Base-by-base conservation (phyloP, 1,140 invertebrate genomes). In the Megalonaias nervosa region DNA sequence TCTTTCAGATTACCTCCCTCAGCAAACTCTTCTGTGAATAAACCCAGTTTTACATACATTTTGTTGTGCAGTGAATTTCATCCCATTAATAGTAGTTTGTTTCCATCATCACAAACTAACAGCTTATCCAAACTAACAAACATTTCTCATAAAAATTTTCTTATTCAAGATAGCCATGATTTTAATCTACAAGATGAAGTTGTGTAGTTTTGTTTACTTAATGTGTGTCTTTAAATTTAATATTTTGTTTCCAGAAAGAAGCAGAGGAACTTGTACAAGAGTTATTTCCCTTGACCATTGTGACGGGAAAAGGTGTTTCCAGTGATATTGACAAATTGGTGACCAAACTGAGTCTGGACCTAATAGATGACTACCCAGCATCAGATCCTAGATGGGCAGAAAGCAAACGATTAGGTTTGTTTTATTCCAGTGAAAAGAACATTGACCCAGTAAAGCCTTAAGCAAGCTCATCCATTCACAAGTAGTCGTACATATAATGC, bases 281-380 rank as follows among this genome's bases (percentile, higher is more conserved):
- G 82, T 88, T 96, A 55, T 95, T 96, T 88, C 94, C 94, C 17
- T 60, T 90, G 14, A 91, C 66, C 23, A 81, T 89, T 21, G 92
- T 93, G 72, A 91, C 93, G 59, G 93, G 94, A 88, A 90, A 92
- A 17, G 76, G 77, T 65, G 60, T 21, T 16, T 68, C 67, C 21
- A 75, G 82, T 31, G 88, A 90, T 38, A 90, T 96, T 1, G 94
- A 96, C 90, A 92, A 92, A 70, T 91, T 94, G 38, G 94, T 96
- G 61, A 88, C 95, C n/a, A 91, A 92, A 62, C 93, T 97, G 0
- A 95, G 95, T 73, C 92, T 93, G 75, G 94, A 96, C 85, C 91
- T 98, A 70, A 93, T 97, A 65, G 95, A 98, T 90, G 97, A 98
- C 91, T 94, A 94, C 80, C 97, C 97, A 13, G 94, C 94, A 2